Evolutionary conservation across 1,140 invertebrate species (phyloP).

Genomic region (Bombus waltoni): DNA sequence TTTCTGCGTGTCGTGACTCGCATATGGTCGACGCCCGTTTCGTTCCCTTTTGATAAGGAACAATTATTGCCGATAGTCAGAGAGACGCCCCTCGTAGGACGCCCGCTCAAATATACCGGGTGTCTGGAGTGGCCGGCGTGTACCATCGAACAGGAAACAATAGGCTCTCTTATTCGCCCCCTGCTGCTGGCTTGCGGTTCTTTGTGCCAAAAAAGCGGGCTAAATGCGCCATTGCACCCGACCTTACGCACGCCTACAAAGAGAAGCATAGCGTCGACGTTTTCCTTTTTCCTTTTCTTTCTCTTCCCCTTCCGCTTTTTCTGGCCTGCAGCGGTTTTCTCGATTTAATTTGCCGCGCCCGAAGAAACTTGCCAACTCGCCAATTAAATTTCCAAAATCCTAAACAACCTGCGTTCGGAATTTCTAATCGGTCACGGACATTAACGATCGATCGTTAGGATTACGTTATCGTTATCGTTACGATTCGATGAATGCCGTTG

Average conservation of each 20-base stretch:
- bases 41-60: conserved; percentile 63
- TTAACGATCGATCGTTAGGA: neutral
- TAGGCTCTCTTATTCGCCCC: conserved; percentile 53
- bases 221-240: conserved; percentile 35
- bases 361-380: neutral
- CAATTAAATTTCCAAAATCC: conserved; percentile 23
- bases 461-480: neutral
- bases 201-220: conserved; percentile 59
- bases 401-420: neutral
- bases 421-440: neutral
- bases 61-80: conserved; percentile 67
- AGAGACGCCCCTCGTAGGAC: conserved; percentile 60
- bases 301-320: no score
- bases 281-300: neutral
- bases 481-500: neutral
- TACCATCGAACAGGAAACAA: conserved; percentile 52
- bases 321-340: neutral
- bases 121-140: conserved; percentile 55
- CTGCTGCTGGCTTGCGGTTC: conserved; percentile 27
- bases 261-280: neutral
- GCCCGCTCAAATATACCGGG: conserved; percentile 58
- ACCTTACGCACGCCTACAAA: neutral
- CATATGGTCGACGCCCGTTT: conserved; percentile 62
- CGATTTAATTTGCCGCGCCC: conserved; percentile 11
- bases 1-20: conserved; percentile 43